A percentile compares a stretch with the other conserved stretches of the same genome.
These are phyloP conservation scores for Halocynthia aurantium DNA, from an alignment of 23 tunicate species.

Conservation along the genomic window DNA sequence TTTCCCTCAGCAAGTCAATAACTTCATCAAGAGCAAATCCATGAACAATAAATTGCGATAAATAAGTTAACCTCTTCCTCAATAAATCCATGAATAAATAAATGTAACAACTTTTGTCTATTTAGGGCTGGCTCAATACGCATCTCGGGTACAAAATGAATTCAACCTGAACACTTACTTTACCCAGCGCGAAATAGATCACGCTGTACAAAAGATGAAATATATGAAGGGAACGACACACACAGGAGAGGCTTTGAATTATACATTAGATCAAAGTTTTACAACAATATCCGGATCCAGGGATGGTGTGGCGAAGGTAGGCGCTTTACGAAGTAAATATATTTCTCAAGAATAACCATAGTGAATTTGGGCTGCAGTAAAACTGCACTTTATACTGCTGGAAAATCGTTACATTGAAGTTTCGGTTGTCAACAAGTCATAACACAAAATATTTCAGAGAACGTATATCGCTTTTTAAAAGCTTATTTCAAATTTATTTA, in stretches of 20 bases:
- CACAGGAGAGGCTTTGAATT: slow-evolving; percentile 43
- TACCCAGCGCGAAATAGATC: slow-evolving; percentile 9
- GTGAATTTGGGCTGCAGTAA: too few relatives aligned
- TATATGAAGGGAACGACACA: slow-evolving; percentile 39
- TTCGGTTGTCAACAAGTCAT: too few relatives aligned
- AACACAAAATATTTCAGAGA: not conserved
- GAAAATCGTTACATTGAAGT: too few relatives aligned
- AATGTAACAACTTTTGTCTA: not conserved
- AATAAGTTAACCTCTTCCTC: too few relatives aligned
- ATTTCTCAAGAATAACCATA: too few relatives aligned
- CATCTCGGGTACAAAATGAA: slow-evolving; percentile 29
- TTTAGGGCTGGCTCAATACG: slow-evolving; percentile 43
- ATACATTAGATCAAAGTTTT: slow-evolving; percentile 38
- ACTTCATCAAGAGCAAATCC: too few relatives aligned
- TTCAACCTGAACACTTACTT: slow-evolving; percentile 34
- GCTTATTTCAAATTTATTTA: not conserved
- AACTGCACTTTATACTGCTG: too few relatives aligned
- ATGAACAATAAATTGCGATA: too few relatives aligned
- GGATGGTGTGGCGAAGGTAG: slow-evolving; percentile 58
- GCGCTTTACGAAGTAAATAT: not conserved
- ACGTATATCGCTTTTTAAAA: not conserved
- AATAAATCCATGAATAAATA: too few relatives aligned
- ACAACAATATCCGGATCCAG: slow-evolving; percentile 47
- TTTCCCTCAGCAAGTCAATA: too few relatives aligned
- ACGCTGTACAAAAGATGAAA: slow-evolving; percentile 37